Evolutionary conservation across 2,888 invertebrate genomes (phyloP).

Genomic region (Aleiodes leptofemur): DNA sequence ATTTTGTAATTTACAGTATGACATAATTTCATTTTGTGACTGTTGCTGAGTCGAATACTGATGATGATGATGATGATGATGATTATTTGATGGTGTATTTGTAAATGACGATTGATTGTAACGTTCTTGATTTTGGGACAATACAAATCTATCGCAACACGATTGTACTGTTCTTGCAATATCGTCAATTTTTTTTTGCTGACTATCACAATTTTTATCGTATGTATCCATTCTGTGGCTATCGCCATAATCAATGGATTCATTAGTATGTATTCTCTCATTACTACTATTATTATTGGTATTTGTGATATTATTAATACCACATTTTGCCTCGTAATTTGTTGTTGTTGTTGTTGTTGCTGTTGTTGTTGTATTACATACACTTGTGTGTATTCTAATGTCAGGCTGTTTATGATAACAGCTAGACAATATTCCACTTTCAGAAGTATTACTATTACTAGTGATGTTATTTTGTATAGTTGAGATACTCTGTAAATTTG

Average conservation of each 20-base stretch:
- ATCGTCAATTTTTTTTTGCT: constrained; percentile 58
- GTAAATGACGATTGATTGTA: constrained; percentile 58
- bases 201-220: constrained; percentile 64
- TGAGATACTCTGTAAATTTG: constrained; percentile 69
- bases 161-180: constrained; percentile 57
- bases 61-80: constrained; percentile 53
- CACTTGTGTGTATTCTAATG: not conserved
- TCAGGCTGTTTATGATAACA: constrained; percentile 74
- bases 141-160: constrained; percentile 59
- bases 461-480: constrained; percentile 55
- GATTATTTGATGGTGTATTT: constrained; percentile 45
- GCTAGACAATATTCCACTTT: constrained; percentile 72
- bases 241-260: constrained; percentile 65
- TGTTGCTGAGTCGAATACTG: constrained; percentile 54
- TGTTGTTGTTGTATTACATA: constrained; percentile 46
- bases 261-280: constrained; percentile 78
- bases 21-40: constrained; percentile 29
- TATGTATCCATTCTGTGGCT: constrained; percentile 61
- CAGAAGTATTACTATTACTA: constrained; percentile 59
- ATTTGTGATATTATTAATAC: constrained; percentile 70
- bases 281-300: constrained; percentile 74
- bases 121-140: constrained; percentile 60
- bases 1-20: constrained; percentile 55
- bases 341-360: constrained; percentile 30
- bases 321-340: constrained; percentile 76